Evolutionary conservation across 2,113 vertebrate genomes (phyloP).

Genomic region (Diphyllodes magnificus): DNA sequence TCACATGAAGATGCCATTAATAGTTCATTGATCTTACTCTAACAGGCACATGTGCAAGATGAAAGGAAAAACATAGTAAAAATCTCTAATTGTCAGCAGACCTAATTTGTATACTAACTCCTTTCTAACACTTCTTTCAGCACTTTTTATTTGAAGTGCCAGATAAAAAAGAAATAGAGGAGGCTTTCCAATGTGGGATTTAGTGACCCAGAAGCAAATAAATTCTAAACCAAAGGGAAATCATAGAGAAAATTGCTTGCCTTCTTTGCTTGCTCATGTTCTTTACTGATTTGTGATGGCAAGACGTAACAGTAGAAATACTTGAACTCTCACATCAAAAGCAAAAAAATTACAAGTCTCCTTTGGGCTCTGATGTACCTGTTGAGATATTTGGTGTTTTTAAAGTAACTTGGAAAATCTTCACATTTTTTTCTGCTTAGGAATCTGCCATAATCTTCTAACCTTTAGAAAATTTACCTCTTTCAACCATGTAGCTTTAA

Average conservation of each 20-base stretch:
- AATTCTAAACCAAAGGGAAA: no score
- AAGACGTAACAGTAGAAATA: no score
- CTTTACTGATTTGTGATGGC: not conserved
- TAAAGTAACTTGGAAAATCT: not conserved
- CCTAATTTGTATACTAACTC: not conserved
- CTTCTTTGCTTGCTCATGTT: not conserved
- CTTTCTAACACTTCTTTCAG: not conserved
- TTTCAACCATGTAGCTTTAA: not conserved
- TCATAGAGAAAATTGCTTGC: not conserved
- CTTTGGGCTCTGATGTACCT: no score
- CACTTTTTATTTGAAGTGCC: not conserved
- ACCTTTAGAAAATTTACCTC: not conserved
- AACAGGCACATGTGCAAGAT: not conserved
- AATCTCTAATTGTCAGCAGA: no score
- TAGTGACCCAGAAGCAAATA: not conserved
- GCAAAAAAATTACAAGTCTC: no score
- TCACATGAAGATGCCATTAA: not conserved
- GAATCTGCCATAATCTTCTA: not conserved
- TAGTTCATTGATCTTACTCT: not conserved
- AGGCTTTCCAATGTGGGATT: not conserved
- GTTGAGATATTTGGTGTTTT: not conserved
- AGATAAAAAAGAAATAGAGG: no score
- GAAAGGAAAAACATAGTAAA: not conserved
- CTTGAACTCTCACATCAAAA: no score
- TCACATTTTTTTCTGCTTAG: not conserved